phyloP scores from a whole-genome alignment of 2,888 invertebrate genomes.

The Stenurella melanura region DNA sequence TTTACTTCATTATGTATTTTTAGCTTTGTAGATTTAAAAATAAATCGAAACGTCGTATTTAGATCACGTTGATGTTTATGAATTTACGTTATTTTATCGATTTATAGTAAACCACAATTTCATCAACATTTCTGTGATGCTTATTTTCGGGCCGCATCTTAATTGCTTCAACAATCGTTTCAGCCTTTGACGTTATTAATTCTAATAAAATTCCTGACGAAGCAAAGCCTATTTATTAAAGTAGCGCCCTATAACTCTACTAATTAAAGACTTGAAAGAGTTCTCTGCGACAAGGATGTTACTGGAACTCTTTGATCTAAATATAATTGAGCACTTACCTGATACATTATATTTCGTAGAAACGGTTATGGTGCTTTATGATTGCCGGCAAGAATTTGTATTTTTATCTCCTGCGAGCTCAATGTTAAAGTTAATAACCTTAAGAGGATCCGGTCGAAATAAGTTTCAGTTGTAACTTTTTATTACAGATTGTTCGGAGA shows the following conservation, averaged over 20 bases:
- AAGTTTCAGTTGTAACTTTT: background rate
- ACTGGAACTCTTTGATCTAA: conserved; percentile 58
- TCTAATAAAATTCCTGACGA: conserved; percentile 25
- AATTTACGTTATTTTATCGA: no score
- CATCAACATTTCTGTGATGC: background rate
- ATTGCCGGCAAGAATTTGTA: conserved; percentile 29
- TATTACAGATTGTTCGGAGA: background rate
- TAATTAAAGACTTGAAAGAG: conserved; percentile 59
- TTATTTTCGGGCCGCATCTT: background rate
- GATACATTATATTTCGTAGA: conserved; percentile 35
- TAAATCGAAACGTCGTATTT: no score
- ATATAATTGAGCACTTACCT: conserved; percentile 55
- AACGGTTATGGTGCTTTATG: conserved; percentile 12
- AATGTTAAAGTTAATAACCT: conserved; percentile 28
- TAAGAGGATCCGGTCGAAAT: conserved; percentile 26
- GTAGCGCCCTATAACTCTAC: conserved; percentile 43
- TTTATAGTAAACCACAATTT: no score
- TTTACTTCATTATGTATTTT: no score
- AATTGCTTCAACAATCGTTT: background rate
- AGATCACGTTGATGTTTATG: no score
- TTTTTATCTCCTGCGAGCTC: conserved; percentile 25
- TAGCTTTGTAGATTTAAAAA: no score
- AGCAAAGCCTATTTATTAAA: conserved; percentile 38
- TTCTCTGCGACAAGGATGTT: conserved; percentile 38
- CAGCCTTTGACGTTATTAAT: conserved; percentile 9